A percentile compares a stretch with the other conserved stretches of the same genome.
Conservation (phyloP, 2,888 invertebrate genomes). For the Caenorhabditis zanzibari region DNA sequence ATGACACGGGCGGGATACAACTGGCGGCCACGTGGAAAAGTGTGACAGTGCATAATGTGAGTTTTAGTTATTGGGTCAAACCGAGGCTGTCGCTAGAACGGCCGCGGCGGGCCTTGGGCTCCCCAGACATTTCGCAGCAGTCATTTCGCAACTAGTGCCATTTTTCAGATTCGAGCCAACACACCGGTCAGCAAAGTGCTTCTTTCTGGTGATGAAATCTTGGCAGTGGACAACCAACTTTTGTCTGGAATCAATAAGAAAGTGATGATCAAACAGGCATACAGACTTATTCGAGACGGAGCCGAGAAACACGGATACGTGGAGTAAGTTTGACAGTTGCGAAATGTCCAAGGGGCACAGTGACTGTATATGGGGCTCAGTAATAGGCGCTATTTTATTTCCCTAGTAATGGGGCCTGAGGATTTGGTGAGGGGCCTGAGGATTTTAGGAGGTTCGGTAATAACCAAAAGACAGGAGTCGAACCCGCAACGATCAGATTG, state of each 20-base stretch:
- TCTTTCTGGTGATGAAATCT: conserved; percentile 13
- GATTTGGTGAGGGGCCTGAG: too few species aligned
- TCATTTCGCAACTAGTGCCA: neutral
- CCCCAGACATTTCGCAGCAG: too few species aligned
- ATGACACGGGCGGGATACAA: neutral
- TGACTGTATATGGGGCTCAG: too few species aligned
- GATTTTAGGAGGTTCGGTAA: too few species aligned
- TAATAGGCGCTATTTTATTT: too few species aligned
- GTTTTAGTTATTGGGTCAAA: neutral
- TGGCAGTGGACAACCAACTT: neutral
- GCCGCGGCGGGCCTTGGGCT: too few species aligned
- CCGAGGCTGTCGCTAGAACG: too few species aligned
- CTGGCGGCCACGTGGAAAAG: neutral
- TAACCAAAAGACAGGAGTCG: too few species aligned
- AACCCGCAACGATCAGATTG: too few species aligned
- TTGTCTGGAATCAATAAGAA: neutral
- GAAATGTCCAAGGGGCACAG: too few species aligned
- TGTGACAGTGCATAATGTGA: neutral
- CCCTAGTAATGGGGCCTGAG: too few species aligned
- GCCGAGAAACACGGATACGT: neutral
- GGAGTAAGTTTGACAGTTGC: neutral
- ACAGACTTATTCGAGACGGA: neutral
- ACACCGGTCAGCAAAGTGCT: conserved; percentile 12
- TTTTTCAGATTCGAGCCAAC: neutral
- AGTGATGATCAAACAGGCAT: neutral